Base-by-base conservation (phyloP, 1,140 invertebrate species). In the Melanaphis sacchari region DNA sequence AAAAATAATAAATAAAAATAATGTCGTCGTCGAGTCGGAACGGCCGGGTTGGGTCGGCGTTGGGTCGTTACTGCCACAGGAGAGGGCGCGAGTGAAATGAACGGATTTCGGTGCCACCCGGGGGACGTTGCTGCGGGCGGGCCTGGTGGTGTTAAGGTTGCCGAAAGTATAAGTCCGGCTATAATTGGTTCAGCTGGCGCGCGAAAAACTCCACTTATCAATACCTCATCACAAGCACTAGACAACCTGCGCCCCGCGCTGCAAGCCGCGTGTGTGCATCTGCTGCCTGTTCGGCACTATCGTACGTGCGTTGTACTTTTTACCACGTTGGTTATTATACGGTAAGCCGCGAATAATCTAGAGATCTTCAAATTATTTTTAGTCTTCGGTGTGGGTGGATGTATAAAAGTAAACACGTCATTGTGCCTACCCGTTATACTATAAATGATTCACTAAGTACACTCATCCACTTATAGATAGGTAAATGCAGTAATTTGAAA, bases 1-100 rank as follows among this genome's bases (percentile, higher is more conserved):
- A 66, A 92, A 92, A 85, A 93, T 93, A 93, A 93, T 93, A 93
- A 93, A 93, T 93, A 93, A 93, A 93, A 93, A 93, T 93, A 93
- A 93, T 85, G 91, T 92, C 91, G 76, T 92, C 90, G 54, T 36
- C n/a, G 26, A 22, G 66, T 11, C 26, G 59, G 41, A n/a, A 24
- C 24, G 31, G 84, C 59, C 43, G 52, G 88, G 88, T 59, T 38
- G 88, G 43, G 31, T 41, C 38, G 88, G 38, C 24, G 59, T n/a
- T 6, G 88, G 36, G 46, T 88, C 43, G 49, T 54, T 36, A 89
- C 36, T 49, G n/a, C 1, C 22, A 31, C 15, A 38, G 40, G 54
- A 24, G 49, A 15, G 88, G 38, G 46, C n/a, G 88, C 15, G 38
- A 66, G 59, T 38, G 89, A 90, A 90, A 59, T 26, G 89, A 90